Evolutionary conservation across 2,888 invertebrate genomes (phyloP), one percentile per base, ranked within the genome.

Genomic region (Thera britannica): DNA sequence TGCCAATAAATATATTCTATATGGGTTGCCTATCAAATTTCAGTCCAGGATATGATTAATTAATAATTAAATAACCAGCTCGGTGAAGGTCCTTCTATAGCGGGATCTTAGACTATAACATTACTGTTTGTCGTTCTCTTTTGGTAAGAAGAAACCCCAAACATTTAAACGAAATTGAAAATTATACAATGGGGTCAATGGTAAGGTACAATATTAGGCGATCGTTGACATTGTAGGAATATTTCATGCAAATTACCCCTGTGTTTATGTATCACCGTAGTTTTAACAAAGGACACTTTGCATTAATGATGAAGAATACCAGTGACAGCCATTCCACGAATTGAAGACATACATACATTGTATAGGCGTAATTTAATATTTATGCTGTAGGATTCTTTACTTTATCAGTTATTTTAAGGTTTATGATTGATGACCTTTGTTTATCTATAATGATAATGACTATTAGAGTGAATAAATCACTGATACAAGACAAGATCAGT

Each of bases 211-310:
- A 77, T 81, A 66, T 65, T 66, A 71, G 72, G 65, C 76, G 72
- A 74, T 72, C 73, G 73, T 77, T 78, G 77, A 77, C 74, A 81
- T 76, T 76, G 78, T 57, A 78, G 78, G 80, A 84, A 83, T 78
- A 79, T 78, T 83, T 76, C 76, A 77, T 78, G 80, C 77, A 80
- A 82, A 82, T 23, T 73, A 75, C 56, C 69, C 52, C 38, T 69
- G 76, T 71, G 70, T 76, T 70, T 69, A 62, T 76, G 75, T 69
- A 75, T 74, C 77, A 74, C 77, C 75, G 77, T 77, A 73, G 75
- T 68, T 77, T 74, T 67, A 79, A 80, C 81, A 83, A 83, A 81
- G 80, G 79, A 72, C 74, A 70, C 70, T 85, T 85, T 79, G 77
- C 82, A 83, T 84, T 70, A 74, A 72, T 76, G 76, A 73, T 72